phyloP scores from a whole-genome alignment of 1,140 invertebrate genomes.

The Eciton burchellii region DNA sequence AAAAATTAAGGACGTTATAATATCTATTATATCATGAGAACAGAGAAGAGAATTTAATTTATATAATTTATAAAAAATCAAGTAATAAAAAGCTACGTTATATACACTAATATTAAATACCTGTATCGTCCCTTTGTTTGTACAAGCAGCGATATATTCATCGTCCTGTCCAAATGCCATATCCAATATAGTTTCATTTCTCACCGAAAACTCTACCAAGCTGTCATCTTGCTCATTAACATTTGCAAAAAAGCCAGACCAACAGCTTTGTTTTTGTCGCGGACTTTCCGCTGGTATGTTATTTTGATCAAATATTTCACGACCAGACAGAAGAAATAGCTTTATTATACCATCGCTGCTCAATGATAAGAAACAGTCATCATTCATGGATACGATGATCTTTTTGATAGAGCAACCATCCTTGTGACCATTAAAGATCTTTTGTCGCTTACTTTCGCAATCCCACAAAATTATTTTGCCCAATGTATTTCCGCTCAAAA shows the following conservation, averaged over 20 bases:
- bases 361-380: constrained; percentile 79
- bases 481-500: constrained; percentile 77
- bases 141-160: constrained; percentile 79
- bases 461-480: constrained; percentile 80
- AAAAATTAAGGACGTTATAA: constrained; percentile 16
- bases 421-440: constrained; percentile 75
- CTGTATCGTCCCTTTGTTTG: constrained; percentile 73
- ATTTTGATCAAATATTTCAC: constrained; percentile 66
- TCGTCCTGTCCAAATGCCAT: constrained; percentile 76
- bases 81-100: not conserved
- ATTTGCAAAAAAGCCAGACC: constrained; percentile 73
- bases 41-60: constrained; percentile 5
- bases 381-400: constrained; percentile 76
- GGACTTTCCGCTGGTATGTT: constrained; percentile 71
- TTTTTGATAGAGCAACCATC: constrained; percentile 76
- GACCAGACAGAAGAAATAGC: constrained; percentile 75
- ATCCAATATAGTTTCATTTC: constrained; percentile 77
- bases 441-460: constrained; percentile 70
- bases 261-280: constrained; percentile 78
- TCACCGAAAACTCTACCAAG: constrained; percentile 70
- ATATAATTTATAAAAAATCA: constrained; percentile 9
- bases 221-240: constrained; percentile 76
- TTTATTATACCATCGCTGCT: constrained; percentile 79
- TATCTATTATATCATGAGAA: constrained; percentile 25
- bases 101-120: constrained; percentile 66